Conservation (phyloP, 2,888 invertebrate genomes). For the Glaucopsyche alexis region DNA sequence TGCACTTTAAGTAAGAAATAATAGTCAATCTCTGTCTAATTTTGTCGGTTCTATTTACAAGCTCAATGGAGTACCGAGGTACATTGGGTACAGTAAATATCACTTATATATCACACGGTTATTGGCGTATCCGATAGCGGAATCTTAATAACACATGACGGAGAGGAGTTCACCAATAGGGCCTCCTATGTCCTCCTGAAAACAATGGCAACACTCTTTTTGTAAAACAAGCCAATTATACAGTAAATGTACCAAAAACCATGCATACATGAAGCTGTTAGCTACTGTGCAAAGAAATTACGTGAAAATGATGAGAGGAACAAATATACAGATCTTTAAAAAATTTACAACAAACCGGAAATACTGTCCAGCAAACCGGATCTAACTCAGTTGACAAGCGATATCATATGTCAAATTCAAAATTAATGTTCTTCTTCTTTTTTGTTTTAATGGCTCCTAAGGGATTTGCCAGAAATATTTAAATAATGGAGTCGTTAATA, state of each 20-base stretch:
- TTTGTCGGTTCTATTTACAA: slow-evolving; percentile 11
- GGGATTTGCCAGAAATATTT: not conserved
- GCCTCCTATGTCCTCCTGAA: slow-evolving; percentile 85
- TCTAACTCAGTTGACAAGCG: slow-evolving; percentile 4
- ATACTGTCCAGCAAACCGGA: not conserved
- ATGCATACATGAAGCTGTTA: slow-evolving; percentile 67
- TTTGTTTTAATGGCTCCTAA: not conserved
- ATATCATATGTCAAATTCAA: not conserved
- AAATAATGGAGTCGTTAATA: not conserved
- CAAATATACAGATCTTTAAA: slow-evolving; percentile 76
- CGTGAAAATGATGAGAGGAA: slow-evolving; percentile 63
- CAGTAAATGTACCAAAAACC: slow-evolving; percentile 49
- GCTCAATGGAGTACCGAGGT: slow-evolving; percentile 43
- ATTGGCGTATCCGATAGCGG: slow-evolving; percentile 40
- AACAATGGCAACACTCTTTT: slow-evolving; percentile 67
- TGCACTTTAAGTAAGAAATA: not conserved
- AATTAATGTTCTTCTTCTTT: not conserved
- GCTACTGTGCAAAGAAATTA: slow-evolving; percentile 69
- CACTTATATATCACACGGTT: slow-evolving; percentile 32
- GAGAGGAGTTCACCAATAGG: slow-evolving; percentile 83
- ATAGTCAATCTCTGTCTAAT: not conserved
- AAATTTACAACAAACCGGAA: slow-evolving; percentile 56
- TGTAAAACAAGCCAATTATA: slow-evolving; percentile 52
- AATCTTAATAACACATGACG: slow-evolving; percentile 80
- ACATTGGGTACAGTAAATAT: slow-evolving; percentile 37